These are phyloP conservation scores for Champsocephalus gunnari DNA, from an alignment of 2,797 vertebrate species.

Conservation along the genomic window DNA sequence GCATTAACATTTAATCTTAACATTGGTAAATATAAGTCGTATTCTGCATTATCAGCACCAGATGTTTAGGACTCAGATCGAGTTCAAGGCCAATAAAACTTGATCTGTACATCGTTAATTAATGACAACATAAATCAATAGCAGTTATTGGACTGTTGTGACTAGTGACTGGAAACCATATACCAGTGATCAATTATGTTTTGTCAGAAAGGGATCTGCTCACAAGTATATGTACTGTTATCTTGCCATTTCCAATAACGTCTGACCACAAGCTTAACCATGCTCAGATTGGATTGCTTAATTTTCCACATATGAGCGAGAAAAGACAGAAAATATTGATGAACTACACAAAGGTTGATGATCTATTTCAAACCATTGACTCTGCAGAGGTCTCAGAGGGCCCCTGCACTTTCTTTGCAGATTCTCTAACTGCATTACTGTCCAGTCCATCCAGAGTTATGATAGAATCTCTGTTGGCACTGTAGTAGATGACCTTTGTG, in stretches of 20 bases:
- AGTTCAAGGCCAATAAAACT: neutral
- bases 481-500: conserved; percentile 61
- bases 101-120: neutral
- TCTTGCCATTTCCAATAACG: neutral
- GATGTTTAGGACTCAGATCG: no score
- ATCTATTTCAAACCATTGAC: conserved; percentile 13
- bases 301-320: neutral
- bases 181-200: conserved; percentile 14
- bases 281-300: neutral
- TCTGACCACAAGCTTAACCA: neutral
- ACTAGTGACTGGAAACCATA: conserved; percentile 16
- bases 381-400: conserved; percentile 10
- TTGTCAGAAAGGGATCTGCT: neutral
- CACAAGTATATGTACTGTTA: neutral
- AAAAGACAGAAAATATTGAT: neutral
- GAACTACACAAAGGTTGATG: conserved; percentile 5
- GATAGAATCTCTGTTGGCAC: conserved; percentile 58
- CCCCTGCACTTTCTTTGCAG: conserved; percentile 32
- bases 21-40: neutral
- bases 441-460: conserved; percentile 45
- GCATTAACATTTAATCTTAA: neutral
- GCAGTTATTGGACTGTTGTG: conserved; percentile 12
- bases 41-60: neutral
- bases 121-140: conserved; percentile 23
- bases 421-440: conserved; percentile 48